phyloP scores from a whole-genome alignment of 2,888 invertebrate species.

The Hydrotaea diabolus region DNA sequence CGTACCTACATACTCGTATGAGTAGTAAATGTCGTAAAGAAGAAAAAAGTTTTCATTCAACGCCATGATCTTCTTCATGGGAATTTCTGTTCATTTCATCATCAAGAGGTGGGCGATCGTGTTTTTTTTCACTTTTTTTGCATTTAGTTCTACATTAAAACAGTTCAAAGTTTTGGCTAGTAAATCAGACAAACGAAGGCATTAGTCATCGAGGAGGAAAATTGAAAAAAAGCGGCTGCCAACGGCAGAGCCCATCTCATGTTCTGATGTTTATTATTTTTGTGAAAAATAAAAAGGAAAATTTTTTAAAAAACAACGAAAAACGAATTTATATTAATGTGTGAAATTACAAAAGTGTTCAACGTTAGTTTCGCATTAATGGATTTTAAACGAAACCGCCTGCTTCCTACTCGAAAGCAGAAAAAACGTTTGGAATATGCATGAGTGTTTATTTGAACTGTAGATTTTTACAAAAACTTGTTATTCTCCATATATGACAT shows the following conservation, averaged over 20 bases:
- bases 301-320: neutral
- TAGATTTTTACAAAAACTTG: too few species aligned
- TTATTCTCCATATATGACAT: too few species aligned
- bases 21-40: neutral
- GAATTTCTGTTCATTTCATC: neutral
- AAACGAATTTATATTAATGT: neutral
- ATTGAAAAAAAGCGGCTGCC: neutral
- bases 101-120: neutral
- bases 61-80: too few species aligned
- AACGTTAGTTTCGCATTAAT: neutral
- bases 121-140: neutral
- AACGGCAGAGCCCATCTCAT: neutral
- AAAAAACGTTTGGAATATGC: neutral
- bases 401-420: neutral
- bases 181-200: constrained; percentile 7
- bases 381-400: neutral
- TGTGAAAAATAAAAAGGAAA: neutral
- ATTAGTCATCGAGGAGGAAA: constrained; percentile 18
- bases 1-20: too few species aligned
- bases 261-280: neutral
- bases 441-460: neutral
- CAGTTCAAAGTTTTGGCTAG: constrained; percentile 9
- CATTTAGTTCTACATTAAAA: neutral
- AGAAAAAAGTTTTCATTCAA: neutral
- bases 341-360: constrained; percentile 20